phyloP scores from a whole-genome alignment of 2,888 invertebrate genomes.

The Falcaria lacertinaria region DNA sequence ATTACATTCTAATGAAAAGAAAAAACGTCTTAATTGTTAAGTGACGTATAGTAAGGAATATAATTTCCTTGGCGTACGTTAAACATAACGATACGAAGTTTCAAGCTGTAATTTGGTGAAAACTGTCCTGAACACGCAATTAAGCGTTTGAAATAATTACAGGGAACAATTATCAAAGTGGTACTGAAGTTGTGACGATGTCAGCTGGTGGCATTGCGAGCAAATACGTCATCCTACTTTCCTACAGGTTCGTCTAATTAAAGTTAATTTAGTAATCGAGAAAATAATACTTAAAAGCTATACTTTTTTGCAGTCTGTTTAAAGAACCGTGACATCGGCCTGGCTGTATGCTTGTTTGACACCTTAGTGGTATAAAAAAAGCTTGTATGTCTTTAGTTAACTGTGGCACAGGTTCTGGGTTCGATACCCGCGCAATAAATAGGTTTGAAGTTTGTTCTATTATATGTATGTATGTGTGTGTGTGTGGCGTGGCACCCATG shows the following conservation, averaged over 20 bases:
- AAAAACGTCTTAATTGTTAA: not conserved
- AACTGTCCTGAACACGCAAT: slow-evolving; percentile 42
- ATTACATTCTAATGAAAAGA: not conserved
- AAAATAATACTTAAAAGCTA: too few relatives aligned
- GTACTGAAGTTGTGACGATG: slow-evolving; percentile 34
- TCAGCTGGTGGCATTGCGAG: slow-evolving; percentile 47
- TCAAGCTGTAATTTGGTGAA: slow-evolving; percentile 39
- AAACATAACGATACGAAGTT: slow-evolving; percentile 27
- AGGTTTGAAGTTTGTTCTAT: too few relatives aligned
- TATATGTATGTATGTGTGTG: too few relatives aligned
- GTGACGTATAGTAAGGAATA: not conserved
- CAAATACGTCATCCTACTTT: slow-evolving; percentile 48
- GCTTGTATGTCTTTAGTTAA: too few relatives aligned
- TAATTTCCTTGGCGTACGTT: slow-evolving; percentile 1
- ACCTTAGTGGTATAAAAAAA: too few relatives aligned
- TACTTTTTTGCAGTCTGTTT: too few relatives aligned
- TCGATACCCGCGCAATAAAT: too few relatives aligned
- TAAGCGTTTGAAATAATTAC: slow-evolving; percentile 52
- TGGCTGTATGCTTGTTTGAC: too few relatives aligned
- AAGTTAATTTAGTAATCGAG: too few relatives aligned
- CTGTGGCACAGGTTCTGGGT: too few relatives aligned
- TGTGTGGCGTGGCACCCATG: too few relatives aligned
- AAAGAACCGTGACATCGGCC: too few relatives aligned
- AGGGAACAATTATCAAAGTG: slow-evolving; percentile 51
- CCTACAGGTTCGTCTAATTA: slow-evolving; percentile 14